phyloP scores from a whole-genome alignment of 2,113 vertebrate species.

The Echinops telfairi region DNA sequence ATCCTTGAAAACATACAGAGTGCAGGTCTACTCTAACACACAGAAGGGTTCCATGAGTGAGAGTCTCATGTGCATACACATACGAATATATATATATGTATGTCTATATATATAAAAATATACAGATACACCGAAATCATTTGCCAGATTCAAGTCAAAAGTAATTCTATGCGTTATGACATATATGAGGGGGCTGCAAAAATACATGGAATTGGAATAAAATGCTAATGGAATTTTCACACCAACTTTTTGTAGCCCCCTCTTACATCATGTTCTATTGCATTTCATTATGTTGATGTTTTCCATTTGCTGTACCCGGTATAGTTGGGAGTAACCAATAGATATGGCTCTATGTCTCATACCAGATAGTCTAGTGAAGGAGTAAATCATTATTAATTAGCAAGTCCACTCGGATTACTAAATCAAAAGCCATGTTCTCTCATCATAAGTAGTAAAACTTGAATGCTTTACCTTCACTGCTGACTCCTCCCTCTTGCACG shows the following conservation, averaged over 20 bases:
- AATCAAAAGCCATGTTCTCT: background rate
- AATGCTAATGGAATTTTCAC: no score
- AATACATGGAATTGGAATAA: no score
- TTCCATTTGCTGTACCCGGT: background rate
- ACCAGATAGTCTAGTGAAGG: background rate
- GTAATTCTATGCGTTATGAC: background rate
- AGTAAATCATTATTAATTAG: slow-evolving; percentile 32
- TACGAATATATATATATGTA: no score
- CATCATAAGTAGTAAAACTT: background rate
- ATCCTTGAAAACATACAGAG: no score
- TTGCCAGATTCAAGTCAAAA: background rate
- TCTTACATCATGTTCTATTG: background rate
- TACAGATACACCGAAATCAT: background rate
- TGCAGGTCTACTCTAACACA: no score
- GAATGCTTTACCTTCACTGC: background rate
- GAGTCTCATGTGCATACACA: no score
- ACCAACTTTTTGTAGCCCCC: no score
- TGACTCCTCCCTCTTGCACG: background rate
- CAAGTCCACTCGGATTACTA: background rate
- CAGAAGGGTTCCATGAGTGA: no score
- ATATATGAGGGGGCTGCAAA: no score
- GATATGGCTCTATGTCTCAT: background rate
- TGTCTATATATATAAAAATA: no score
- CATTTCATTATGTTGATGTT: background rate
- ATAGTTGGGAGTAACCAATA: background rate